Evolutionary conservation across 2,113 vertebrate species (phyloP), one percentile per base, ranked within the genome.

Genomic region (Xenopus laevis): DNA sequence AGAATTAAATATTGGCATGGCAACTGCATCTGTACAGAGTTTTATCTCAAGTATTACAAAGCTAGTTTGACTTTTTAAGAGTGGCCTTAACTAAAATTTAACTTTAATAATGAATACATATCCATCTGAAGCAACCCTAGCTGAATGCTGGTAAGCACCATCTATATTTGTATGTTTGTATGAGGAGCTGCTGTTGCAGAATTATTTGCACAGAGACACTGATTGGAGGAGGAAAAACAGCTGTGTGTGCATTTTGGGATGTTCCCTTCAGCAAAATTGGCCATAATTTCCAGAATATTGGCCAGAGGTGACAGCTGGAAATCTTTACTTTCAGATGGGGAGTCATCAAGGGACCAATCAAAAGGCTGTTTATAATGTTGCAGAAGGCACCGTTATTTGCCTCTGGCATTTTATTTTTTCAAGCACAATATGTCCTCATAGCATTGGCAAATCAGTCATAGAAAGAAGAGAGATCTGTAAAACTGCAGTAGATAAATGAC

Each of bases 261-360:
- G 44, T 76, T 61, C 73, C 66, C 59, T 63, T 33, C 47, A 62
- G 73, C 66, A 61, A 33, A 55, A 45, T 76, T 76, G 73, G 57
- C 65, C n/a, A 52, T 52, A 62, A 40, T 53, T 52, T 61, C 40
- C 45, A 18, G n/a, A 47, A 45, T 18, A 62, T 67, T 68, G 72
- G 65, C 73, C 73, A 69, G 59, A 69, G 73, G 66, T 76, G 73
- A 76, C 73, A 76, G 73, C 69, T 76, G 69, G 73, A 40, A 76
- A 64, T 44, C 73, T 76, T 69, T 76, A 76, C 66, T 63, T 76
- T 68, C 46, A 76, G 66, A 69, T 33, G 73, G 45, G 59, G 33
- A 69, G 23, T 61, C 47, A 18, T 76, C 66, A 62, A n/a, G 73
- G 57, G 72, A 75, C 65, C 20, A 57, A 55, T 15, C 66, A 16